A percentile compares a stretch with the other conserved stretches of the same genome.
These are phyloP conservation scores for Rhodeus uyekii DNA, from an alignment of 2,797 vertebrate genomes.

Conservation along the genomic window DNA sequence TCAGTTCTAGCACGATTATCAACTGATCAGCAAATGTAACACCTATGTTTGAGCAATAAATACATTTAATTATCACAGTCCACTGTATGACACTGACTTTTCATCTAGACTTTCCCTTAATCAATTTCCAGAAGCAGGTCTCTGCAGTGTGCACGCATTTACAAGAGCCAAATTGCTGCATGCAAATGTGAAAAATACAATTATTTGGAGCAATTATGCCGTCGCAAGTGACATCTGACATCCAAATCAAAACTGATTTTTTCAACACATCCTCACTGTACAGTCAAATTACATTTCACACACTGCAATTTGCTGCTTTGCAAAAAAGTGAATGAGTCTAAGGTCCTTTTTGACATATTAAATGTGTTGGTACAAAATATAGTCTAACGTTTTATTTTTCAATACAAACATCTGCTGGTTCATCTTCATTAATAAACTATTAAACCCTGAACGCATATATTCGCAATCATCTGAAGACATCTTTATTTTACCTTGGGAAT, in stretches of 20 bases:
- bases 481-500: constrained; percentile 40
- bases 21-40: constrained; percentile 36
- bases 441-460: constrained; percentile 25
- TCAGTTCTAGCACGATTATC: constrained; percentile 44
- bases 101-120: not conserved
- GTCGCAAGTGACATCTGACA: constrained; percentile 7
- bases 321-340: not conserved
- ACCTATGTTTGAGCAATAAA: constrained; percentile 38
- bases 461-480: constrained; percentile 20
- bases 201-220: constrained; percentile 6
- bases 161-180: not conserved
- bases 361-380: no score
- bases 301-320: not conserved
- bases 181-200: constrained; percentile 12
- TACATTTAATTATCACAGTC: constrained; percentile 40
- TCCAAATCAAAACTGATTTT: not conserved
- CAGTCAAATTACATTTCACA: not conserved
- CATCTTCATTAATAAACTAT: constrained; percentile 21
- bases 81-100: constrained; percentile 3
- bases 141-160: not conserved
- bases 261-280: not conserved
- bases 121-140: not conserved
- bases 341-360: not conserved
- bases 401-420: not conserved
- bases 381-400: no score